Percentiles rank a stretch among this genome's conserved stretches.
Conservation (phyloP, 2,113 vertebrate species). For the Cavia porcellus region DNA sequence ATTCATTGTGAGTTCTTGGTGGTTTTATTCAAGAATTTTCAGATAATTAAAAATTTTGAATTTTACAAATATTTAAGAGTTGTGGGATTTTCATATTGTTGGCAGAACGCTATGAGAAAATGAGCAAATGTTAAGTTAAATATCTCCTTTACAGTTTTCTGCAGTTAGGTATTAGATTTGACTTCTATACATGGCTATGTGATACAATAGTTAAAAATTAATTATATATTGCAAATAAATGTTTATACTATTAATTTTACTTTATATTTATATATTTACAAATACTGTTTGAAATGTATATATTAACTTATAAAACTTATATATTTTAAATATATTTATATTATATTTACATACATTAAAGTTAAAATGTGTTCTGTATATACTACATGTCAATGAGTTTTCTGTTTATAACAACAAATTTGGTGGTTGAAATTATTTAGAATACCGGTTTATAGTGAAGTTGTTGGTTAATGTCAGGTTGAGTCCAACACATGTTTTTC, state of each 20-base stretch:
- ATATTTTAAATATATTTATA: not conserved
- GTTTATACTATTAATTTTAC: not conserved
- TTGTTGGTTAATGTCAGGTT: not conserved
- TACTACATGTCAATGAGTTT: not conserved
- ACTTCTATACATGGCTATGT: not conserved
- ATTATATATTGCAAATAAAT: not conserved
- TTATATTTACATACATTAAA: not conserved
- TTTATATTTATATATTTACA: not conserved
- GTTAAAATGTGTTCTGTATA: not conserved
- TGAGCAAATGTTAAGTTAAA: constrained; percentile 18
- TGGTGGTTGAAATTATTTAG: not conserved
- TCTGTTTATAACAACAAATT: not conserved
- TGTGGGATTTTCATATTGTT: not conserved
- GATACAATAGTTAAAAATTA: not conserved
- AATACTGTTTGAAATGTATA: not conserved
- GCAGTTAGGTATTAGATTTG: not conserved
- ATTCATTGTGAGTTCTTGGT: not conserved
- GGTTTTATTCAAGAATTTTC: constrained; percentile 1
- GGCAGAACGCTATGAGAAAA: not conserved
- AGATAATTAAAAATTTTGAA: not conserved
- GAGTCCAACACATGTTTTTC: constrained; percentile 36
- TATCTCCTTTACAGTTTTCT: not conserved
- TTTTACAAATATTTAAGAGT: not conserved
- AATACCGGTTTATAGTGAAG: not conserved
- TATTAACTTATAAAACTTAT: not conserved